Evolutionary conservation across 2,113 vertebrate species (phyloP).

Genomic region (Cyanoliseus patagonus): DNA sequence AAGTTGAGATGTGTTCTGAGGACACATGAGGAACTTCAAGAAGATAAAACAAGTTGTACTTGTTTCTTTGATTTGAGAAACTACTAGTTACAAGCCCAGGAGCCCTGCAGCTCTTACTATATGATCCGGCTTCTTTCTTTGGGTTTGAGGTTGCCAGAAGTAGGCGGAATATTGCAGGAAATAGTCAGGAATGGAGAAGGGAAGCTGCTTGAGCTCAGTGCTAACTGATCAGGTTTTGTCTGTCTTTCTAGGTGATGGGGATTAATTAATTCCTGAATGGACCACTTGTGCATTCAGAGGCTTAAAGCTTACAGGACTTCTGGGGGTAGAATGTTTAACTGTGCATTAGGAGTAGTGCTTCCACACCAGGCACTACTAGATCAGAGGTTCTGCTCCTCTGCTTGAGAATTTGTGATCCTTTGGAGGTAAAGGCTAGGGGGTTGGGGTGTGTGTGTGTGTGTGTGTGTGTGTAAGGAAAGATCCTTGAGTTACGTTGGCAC

Average conservation of each 20-base stretch:
- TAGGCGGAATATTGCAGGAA: background rate
- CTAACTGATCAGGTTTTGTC: background rate
- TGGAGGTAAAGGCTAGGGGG: background rate
- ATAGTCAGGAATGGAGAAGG: background rate
- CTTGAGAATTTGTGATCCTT: background rate
- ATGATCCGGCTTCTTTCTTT: background rate
- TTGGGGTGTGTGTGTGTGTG: background rate
- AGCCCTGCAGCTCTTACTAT: background rate
- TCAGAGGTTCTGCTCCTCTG: background rate
- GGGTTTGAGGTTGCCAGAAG: background rate
- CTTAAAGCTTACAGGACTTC: background rate
- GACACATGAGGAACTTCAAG: background rate
- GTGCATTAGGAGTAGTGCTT: background rate
- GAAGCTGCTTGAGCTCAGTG: background rate
- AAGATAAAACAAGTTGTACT: background rate
- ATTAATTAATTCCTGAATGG: background rate
- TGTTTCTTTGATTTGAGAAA: background rate
- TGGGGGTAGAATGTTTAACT: background rate
- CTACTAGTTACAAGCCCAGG: background rate
- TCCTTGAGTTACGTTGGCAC: background rate
- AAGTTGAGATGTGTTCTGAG: background rate
- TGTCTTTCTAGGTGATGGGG: background rate
- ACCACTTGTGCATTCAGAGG: fast-evolving
- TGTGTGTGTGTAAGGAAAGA: background rate
- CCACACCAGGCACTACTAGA: background rate